Evolutionary conservation across 2,113 vertebrate genomes (phyloP).

Genomic region (Scomber scombrus): DNA sequence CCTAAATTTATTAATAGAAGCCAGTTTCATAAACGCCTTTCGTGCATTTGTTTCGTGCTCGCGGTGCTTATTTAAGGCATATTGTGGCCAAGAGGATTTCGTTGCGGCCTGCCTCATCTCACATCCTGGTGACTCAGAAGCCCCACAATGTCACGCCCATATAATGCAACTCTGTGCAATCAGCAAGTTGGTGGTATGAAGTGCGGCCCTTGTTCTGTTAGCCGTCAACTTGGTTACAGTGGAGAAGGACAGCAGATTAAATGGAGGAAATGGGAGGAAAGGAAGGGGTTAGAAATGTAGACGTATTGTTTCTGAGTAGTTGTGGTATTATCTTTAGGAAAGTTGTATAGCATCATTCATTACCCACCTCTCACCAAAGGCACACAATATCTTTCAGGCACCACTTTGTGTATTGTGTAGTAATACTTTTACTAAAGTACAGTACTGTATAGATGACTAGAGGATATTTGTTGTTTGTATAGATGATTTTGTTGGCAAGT

Average conservation of each 20-base stretch:
- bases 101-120: constrained; percentile 54
- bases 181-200: constrained; percentile 44
- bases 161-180: constrained; percentile 53
- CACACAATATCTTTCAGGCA: not conserved
- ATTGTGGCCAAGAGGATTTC: constrained; percentile 46
- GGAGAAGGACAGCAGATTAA: constrained; percentile 13
- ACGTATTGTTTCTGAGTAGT: constrained; percentile 12
- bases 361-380: not conserved
- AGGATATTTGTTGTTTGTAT: no score
- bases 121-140: constrained; percentile 51
- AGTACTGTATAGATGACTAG: not conserved
- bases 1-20: constrained; percentile 31
- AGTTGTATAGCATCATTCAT: constrained; percentile 21
- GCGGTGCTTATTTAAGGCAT: constrained; percentile 42
- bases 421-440: not conserved
- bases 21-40: constrained; percentile 36
- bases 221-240: constrained; percentile 17
- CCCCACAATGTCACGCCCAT: constrained; percentile 45
- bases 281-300: not conserved
- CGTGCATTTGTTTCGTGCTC: constrained; percentile 2
- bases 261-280: constrained; percentile 3
- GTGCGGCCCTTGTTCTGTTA: constrained; percentile 26
- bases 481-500: no score
- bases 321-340: constrained; percentile 13
- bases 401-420: not conserved